Evolutionary conservation across 2,113 vertebrate species (phyloP), one percentile per base, ranked within the genome.

Genomic region (Aix galericulata): DNA sequence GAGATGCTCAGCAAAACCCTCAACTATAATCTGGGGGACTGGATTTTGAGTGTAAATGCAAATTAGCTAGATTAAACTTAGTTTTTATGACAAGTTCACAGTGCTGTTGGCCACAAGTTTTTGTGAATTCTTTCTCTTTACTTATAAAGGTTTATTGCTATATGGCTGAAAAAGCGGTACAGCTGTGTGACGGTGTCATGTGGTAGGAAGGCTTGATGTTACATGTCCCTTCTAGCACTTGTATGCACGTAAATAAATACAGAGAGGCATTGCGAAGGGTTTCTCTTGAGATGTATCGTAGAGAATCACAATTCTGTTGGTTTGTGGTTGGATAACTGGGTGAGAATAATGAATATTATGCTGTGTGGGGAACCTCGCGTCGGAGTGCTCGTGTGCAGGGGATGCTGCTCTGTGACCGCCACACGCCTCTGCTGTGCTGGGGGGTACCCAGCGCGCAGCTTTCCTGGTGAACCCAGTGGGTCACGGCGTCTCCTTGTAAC

Each of bases 311-410:
- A 5, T 29, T 52, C 36, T 46, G 32, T 60, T 53, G 22, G 31
- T 42, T 64, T 72, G 36, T 72, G 5, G 12, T 52, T 59, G 17
- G 50, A 21, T 66, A 40, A 53, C 44, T 44, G 9, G 27, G 25
- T 50, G n/a, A 50, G 40, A 50, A 32, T 36, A n/a, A 38, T 13
- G 17, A 36, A 7, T 23, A 34, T 36, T 36, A 40, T 40, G 11
- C 34, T 3, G 20, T 1, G 4, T 52, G 3, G 27, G 29, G 55
- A 11, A 36, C 44, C 20, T 20, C 18, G 6, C 0, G 4, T 12
- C 4, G 13, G 55, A 18, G 44, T 9, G 36, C 2, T 2, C 3
- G 1, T 6, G 27, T 6, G 7, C 1, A 1, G 8, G 52, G 60
- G 34, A 12, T 8, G 21, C 21, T 27, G 38, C 56, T 32, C 56